Base-by-base conservation (phyloP, 2,888 invertebrate genomes). In the Spisula subtruncata region DNA sequence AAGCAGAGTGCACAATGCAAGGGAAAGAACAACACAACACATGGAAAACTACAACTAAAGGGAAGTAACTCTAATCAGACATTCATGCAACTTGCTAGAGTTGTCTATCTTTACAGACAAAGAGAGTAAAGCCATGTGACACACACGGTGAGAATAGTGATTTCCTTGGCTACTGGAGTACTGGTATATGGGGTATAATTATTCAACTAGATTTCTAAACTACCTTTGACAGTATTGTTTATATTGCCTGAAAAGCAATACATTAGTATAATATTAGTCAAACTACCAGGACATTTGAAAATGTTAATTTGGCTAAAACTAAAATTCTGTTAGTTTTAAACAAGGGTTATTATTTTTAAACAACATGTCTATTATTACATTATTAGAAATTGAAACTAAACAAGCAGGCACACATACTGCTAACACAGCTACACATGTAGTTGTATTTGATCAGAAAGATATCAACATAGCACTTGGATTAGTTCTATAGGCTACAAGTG, bases 1-100 rank as follows among this genome's bases (percentile, higher is more conserved):
- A 75, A 75, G 32, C 75, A 75, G 75, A 75, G 41, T 75, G 75
- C 75, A 75, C 32, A 75, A 75, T 16, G 35, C 29, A 75, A 35
- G 18, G 75, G 5, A 75, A 32, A 75, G 32, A 8, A 35, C 75
- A 35, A 75, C 29, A 75, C 35, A 32, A 71, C 71, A 60, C 25
- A 60, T 66, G 12, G 25, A 10, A 66, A 18, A 75, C 75, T 75
- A 75, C 35, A 75, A 35, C 12, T 75, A 75, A 75, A 32, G 75
- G 75, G 75, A 35, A 32, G 35, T 75, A 75, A 75, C 5, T 35
- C 75, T 35, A 32, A 32, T 18, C 16, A 75, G 5, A 75, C 20
- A 75, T 75, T 6, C 75, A 75, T 25, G 25, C 32, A 32, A 25
- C 35, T 35, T 35, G 75, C 18, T 18, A 75, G 35, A 75, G 75